phyloP scores from a whole-genome alignment of 2,797 vertebrate species.

The Carapus acus region DNA sequence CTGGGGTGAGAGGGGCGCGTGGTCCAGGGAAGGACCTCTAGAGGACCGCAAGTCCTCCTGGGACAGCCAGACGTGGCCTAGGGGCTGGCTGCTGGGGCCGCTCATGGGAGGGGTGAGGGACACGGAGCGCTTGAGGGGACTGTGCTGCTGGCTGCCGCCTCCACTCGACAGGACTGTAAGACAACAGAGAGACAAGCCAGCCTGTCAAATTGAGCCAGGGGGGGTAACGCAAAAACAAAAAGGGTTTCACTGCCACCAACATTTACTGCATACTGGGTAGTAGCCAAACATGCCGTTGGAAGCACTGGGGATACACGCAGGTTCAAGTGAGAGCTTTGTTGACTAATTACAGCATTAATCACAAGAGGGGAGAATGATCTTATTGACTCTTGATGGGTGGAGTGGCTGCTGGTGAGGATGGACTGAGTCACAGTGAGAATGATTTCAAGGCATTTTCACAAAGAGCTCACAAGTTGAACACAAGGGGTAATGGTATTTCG shows the following conservation, averaged over 20 bases:
- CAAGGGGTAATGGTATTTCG: no score
- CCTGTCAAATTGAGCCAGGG: slow-evolving; percentile 8
- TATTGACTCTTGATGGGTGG: no score
- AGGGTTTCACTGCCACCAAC: no score
- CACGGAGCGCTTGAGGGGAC: slow-evolving; percentile 97
- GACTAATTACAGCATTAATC: neutral
- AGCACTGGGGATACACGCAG: neutral
- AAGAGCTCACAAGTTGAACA: neutral
- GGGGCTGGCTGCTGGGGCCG: slow-evolving; percentile 84
- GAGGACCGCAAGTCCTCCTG: slow-evolving; percentile 95
- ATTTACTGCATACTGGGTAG: neutral
- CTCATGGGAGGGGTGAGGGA: slow-evolving; percentile 98
- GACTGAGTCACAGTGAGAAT: neutral
- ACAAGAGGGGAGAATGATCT: no score
- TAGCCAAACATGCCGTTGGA: neutral
- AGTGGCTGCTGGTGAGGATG: neutral
- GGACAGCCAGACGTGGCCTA: slow-evolving; percentile 98
- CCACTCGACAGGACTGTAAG: slow-evolving; percentile 87
- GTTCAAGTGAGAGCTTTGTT: neutral
- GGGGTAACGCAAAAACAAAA: neutral
- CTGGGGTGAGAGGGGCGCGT: slow-evolving; percentile 97
- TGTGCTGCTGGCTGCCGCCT: slow-evolving; percentile 79
- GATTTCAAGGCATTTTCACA: neutral
- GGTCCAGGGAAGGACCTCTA: slow-evolving; percentile 85
- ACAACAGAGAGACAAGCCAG: slow-evolving; percentile 45